Conservation (phyloP, 2,113 vertebrate species). For the Microcebus lehilahytsara region DNA sequence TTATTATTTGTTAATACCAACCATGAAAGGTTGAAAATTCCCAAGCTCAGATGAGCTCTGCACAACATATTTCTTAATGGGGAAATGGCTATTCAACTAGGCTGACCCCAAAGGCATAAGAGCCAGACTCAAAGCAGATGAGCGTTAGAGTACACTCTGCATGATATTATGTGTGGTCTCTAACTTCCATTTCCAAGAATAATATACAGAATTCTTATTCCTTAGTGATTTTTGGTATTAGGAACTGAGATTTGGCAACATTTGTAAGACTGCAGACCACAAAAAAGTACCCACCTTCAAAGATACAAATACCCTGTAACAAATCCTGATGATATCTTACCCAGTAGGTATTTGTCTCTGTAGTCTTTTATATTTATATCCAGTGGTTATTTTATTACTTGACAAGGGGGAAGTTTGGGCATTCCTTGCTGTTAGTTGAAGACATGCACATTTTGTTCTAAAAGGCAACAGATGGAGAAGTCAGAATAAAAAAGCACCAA, state of each 20-base stretch:
- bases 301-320: slow-evolving; percentile 26
- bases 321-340: slow-evolving; percentile 82
- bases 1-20: slow-evolving; percentile 32
- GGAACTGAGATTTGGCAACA: slow-evolving; percentile 4
- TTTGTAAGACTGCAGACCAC: not conserved
- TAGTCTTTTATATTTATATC: slow-evolving; percentile 90
- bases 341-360: slow-evolving; percentile 85
- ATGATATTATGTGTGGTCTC: not conserved
- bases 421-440: slow-evolving; percentile 84
- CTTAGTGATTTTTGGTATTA: slow-evolving; percentile 2
- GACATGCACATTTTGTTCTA: slow-evolving; percentile 89
- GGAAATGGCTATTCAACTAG: not conserved
- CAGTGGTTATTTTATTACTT: slow-evolving; percentile 46
- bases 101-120: not conserved
- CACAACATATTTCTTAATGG: not conserved
- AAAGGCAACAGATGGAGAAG: slow-evolving; percentile 62
- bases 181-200: slow-evolving; percentile 23
- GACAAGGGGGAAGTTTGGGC: slow-evolving; percentile 44
- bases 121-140: not conserved
- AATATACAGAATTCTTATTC: not conserved
- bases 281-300: slow-evolving; percentile 24
- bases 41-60: not conserved
- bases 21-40: not conserved
- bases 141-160: not conserved
- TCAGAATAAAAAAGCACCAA: slow-evolving; percentile 62